A percentile compares a stretch with the other conserved stretches of the same genome.
These are phyloP conservation scores for Pogonus chalceus DNA, from an alignment of 1,140 invertebrate species.

Conservation along the genomic window DNA sequence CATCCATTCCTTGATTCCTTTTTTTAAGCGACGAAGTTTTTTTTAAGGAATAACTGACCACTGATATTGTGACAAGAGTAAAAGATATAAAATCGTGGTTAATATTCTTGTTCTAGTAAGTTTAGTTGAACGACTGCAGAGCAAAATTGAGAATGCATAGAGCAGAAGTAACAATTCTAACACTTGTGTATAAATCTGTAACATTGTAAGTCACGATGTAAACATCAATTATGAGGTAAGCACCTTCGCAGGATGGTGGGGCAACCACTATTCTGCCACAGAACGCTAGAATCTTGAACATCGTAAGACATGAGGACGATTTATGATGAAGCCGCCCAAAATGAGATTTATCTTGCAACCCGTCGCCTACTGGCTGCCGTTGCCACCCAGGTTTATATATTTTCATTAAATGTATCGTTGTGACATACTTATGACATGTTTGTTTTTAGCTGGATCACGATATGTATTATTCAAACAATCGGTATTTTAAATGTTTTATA, in stretches of 20 bases:
- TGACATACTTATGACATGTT: not conserved
- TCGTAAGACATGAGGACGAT: not conserved
- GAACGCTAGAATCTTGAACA: not conserved
- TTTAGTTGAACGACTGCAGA: too few relatives aligned
- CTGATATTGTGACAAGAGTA: too few relatives aligned
- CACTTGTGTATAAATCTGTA: not conserved
- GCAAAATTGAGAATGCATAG: too few relatives aligned
- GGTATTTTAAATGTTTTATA: too few relatives aligned
- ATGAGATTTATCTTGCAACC: not conserved
- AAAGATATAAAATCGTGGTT: too few relatives aligned
- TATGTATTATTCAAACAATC: not conserved
- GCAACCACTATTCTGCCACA: not conserved
- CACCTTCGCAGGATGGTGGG: not conserved
- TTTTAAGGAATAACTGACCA: too few relatives aligned
- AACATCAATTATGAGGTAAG: conserved; percentile 5
- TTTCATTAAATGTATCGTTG: not conserved
- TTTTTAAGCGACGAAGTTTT: too few relatives aligned
- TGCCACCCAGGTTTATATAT: not conserved
- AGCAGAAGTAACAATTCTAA: too few relatives aligned
- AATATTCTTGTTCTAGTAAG: too few relatives aligned
- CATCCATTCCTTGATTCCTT: too few relatives aligned
- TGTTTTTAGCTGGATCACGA: not conserved
- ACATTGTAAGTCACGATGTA: not conserved
- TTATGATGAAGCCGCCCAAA: conserved; percentile 2
- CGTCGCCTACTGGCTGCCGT: too few relatives aligned